Evolutionary conservation across 1,140 invertebrate genomes (phyloP), one percentile per base, ranked within the genome.

Genomic region (Nomia melanderi): DNA sequence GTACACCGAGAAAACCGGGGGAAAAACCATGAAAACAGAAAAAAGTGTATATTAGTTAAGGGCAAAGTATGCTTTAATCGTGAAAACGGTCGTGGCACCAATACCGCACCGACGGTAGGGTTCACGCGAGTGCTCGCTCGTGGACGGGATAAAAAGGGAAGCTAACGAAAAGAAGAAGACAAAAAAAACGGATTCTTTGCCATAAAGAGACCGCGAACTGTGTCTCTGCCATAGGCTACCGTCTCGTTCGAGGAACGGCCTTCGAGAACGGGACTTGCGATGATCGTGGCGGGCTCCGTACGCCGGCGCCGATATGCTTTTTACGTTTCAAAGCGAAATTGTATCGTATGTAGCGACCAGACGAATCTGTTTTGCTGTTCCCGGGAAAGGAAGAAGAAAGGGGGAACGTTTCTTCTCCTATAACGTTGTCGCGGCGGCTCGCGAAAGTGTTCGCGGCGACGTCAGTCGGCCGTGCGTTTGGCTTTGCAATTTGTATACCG

Each of bases 171-270:
- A n/a, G n/a, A n/a, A n/a, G n/a, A n/a, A n/a, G n/a, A n/a, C n/a
- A n/a, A n/a, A n/a, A n/a, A n/a, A n/a, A n/a, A n/a, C n/a, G n/a
- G n/a, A n/a, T n/a, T n/a, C n/a, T n/a, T n/a, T n/a, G 50, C 47
- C 64, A 59, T 25, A 25, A 27, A 57, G 20, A 31, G 33, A 39
- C 14, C 64, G 39, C 14, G 50, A 44, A 36, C 57, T n/a, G 54
- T 76, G 65, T 69, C 73, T 76, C 65, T 69, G 62, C 60, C 60
- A 73, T 73, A 63, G 17, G 50, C 11, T 73, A 63, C 60, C 17
- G 6, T 72, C 20, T 36, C n/a, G 33, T 54, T 50, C n/a, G 14
- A 20, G 47, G 20, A 47, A 20, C 5, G 3, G 44, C 14, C 3
- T 47, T n/a, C 44, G 44, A 20, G 4, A 20, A 25, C n/a, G 6